Base-by-base conservation (phyloP, 2,797 vertebrate species). In the Labeo calbasu region DNA sequence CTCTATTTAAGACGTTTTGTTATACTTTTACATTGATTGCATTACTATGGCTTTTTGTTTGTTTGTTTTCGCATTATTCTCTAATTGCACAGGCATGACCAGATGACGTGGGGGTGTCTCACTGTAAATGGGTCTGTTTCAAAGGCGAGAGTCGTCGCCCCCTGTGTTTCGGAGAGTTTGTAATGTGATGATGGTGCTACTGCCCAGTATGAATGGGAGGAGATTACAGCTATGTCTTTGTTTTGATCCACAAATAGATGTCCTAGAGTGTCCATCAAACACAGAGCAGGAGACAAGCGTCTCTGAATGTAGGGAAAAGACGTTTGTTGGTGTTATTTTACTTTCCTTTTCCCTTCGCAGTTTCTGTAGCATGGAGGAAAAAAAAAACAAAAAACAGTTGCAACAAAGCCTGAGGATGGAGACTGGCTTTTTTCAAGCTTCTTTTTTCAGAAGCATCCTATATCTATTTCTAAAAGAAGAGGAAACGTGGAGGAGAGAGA, bases 1-100 rank as follows among this genome's bases (percentile, higher is more conserved):
- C 90, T 94, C 86, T 90, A 93, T 93, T 95, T 94, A 93, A 94
- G 92, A 89, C 10, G 25, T 94, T 94, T 94, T 93, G 93, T 94
- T 94, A 93, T 92, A 4, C 90, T 89, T 94, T 94, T 92, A 90
- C 92, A 93, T 19, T 93, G 91, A 92, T 91, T 93, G 93, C 93
- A 92, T 95, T 93, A 93, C 89, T 86, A 89, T 92, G 88, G 91
- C 40, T 79, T 93, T 92, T 87, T 88, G 59, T 81, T n/a, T 78
- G 69, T 84, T 85, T 82, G 63, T 82, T 81, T 48, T 86, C 77
- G 86, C 85, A 87, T 87, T 87, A 87, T 82, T 89, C 84, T 85
- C 79, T 82, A 77, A 83, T 89, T 85, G 88, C 86, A 87, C 88
- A 86, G 88, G 83, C 85, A 75, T 87, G 87, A 88, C 81, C 87